Evolutionary conservation across 2,113 vertebrate species (phyloP).

Genomic region (Cheirogaleus medius): DNA sequence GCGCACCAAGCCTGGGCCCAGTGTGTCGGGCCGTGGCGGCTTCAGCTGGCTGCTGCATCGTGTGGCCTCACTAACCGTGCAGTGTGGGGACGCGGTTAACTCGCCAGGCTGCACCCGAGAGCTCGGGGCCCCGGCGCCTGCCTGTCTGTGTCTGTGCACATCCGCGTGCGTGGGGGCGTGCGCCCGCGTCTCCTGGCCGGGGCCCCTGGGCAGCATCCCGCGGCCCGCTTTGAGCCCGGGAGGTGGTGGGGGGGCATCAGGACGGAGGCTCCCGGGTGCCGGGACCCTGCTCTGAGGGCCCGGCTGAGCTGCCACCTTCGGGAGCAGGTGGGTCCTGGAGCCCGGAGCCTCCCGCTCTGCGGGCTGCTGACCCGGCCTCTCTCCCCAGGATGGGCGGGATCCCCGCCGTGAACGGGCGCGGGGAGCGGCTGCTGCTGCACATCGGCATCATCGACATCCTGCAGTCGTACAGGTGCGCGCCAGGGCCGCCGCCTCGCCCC

Average conservation of each 20-base stretch:
- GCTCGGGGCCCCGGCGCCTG: neutral
- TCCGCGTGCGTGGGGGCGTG: neutral
- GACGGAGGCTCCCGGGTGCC: accelerated
- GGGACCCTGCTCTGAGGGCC: neutral
- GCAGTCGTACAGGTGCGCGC: slow-evolving; percentile 97
- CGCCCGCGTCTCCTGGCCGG: accelerated
- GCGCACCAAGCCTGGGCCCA: neutral
- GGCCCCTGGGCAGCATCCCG: neutral
- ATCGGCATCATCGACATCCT: slow-evolving; percentile 98
- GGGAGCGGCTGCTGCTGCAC: slow-evolving; percentile 94
- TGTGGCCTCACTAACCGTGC: neutral
- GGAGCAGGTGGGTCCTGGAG: neutral
- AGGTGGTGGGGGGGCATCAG: neutral
- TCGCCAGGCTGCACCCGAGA: accelerated
- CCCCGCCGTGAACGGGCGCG: slow-evolving; percentile 95
- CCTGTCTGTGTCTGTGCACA: too few relatives aligned
- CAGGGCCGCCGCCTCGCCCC: too few relatives aligned
- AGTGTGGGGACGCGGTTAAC: neutral
- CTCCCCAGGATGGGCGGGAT: slow-evolving; percentile 95
- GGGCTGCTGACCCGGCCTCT: neutral
- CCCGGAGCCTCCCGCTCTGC: too few relatives aligned
- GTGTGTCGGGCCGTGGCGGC: neutral
- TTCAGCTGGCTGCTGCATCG: neutral
- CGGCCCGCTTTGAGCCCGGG: neutral
- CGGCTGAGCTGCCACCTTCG: neutral